Conservation (phyloP, 2,797 vertebrate species). For the Margarornis squamiger region DNA sequence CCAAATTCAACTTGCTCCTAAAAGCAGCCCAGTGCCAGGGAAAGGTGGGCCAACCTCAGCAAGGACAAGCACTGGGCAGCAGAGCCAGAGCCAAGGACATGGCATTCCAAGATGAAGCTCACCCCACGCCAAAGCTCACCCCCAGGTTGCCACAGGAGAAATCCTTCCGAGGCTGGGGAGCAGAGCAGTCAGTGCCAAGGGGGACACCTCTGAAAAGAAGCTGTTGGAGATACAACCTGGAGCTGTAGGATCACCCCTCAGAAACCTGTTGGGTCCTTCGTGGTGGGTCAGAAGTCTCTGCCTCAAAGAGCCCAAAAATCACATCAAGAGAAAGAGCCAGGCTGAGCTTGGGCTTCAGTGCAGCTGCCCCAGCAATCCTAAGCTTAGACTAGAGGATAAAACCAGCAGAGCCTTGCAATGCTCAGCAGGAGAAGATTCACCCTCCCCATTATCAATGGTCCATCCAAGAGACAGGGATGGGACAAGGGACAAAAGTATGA, state of each 20-base stretch:
- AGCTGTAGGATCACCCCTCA: neutral
- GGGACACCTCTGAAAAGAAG: neutral
- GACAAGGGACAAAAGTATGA: neutral
- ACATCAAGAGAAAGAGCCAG: neutral
- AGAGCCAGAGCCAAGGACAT: neutral
- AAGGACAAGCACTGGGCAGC: neutral
- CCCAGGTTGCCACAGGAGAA: neutral
- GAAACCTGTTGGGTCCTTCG: neutral
- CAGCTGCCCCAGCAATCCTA: neutral
- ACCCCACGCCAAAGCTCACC: neutral
- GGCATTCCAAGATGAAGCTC: neutral
- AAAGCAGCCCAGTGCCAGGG: neutral
- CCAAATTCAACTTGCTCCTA: neutral
- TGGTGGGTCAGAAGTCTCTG: neutral
- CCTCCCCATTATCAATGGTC: rapidly evolving
- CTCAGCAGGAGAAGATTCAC: neutral
- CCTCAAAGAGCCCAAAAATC: neutral
- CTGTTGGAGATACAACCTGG: neutral
- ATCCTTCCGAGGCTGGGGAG: neutral
- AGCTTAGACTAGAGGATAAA: neutral
- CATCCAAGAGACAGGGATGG: neutral
- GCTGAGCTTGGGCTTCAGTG: neutral
- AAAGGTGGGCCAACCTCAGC: neutral
- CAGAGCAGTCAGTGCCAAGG: neutral
- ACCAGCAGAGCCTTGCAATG: neutral